phyloP scores from a whole-genome alignment of 2,797 vertebrate species.

The Orientallactaga sibirica region DNA sequence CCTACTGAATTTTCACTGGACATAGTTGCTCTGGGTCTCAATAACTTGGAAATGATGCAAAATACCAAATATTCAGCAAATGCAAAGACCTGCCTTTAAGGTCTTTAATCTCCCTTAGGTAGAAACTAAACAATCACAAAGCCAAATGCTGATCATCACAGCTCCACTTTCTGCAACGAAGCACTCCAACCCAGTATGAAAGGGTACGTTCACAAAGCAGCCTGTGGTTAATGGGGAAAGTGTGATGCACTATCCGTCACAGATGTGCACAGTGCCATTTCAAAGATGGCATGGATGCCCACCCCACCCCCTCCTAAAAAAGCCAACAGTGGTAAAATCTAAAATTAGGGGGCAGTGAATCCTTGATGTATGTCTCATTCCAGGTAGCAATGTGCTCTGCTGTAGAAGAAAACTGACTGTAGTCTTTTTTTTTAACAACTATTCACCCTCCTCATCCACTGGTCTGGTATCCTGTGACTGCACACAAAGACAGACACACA shows the following conservation, averaged over 20 bases:
- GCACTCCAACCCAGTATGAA: neutral
- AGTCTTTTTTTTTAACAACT: slow-evolving; percentile 6
- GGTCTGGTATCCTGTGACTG: neutral
- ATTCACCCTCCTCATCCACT: neutral
- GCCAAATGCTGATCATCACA: slow-evolving; percentile 16
- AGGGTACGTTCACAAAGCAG: slow-evolving; percentile 46
- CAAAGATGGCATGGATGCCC: neutral
- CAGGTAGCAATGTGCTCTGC: neutral
- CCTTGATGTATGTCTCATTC: slow-evolving; percentile 34
- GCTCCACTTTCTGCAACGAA: slow-evolving; percentile 37
- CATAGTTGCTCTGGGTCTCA: slow-evolving; percentile 48
- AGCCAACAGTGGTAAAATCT: neutral
- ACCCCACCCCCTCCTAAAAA: neutral
- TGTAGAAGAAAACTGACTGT: neutral
- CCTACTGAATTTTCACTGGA: slow-evolving; percentile 60
- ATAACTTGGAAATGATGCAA: slow-evolving; percentile 61
- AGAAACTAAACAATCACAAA: slow-evolving; percentile 17
- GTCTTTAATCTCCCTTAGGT: slow-evolving; percentile 15
- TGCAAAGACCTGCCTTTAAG: slow-evolving; percentile 5
- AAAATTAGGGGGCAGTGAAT: slow-evolving; percentile 55
- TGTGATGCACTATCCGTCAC: neutral
- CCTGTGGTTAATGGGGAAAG: slow-evolving; percentile 32
- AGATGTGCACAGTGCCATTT: slow-evolving; percentile 27
- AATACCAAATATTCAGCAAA: slow-evolving; percentile 3
- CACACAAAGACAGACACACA: slow-evolving; percentile 65